These are phyloP conservation scores for Psylliodes chrysocephalus DNA, from an alignment of 2,888 invertebrate species.

Conservation along the genomic window DNA sequence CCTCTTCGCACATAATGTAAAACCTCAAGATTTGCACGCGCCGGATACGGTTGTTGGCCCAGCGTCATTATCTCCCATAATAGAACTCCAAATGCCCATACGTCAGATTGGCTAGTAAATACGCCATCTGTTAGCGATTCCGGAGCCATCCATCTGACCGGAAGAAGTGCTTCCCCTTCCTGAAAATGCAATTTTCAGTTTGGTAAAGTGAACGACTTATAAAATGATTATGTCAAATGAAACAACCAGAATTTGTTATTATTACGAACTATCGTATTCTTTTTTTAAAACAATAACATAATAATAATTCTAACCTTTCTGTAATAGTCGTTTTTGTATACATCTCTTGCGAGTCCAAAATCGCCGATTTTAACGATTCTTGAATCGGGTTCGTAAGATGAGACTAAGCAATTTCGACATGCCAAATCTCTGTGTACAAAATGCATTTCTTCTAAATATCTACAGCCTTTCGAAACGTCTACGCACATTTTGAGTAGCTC, in stretches of 20 bases:
- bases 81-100: conserved; percentile 94
- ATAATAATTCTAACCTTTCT: conserved; percentile 74
- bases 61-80: conserved; percentile 97
- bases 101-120: conserved; percentile 96
- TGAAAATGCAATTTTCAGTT: conserved; percentile 15
- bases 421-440: conserved; percentile 98
- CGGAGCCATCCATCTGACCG: conserved; percentile 97
- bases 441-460: conserved; percentile 95
- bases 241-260: too few species aligned
- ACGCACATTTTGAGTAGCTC: conserved; percentile 94
- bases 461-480: conserved; percentile 95
- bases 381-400: conserved; percentile 72
- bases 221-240: too few species aligned
- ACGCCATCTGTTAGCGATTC: conserved; percentile 96
- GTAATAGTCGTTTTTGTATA: conserved; percentile 98
- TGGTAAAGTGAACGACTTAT: too few species aligned
- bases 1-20: conserved; percentile 89
- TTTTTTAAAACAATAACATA: neutral
- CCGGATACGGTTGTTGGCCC: conserved; percentile 97
- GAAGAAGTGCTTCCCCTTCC: conserved; percentile 83
- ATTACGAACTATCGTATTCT: too few species aligned
- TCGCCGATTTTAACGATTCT: conserved; percentile 96
- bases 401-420: conserved; percentile 94
- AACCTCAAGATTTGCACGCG: conserved; percentile 91
- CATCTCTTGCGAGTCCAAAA: conserved; percentile 95